These are phyloP conservation scores for Plagodis pulveraria DNA, from an alignment of 2,888 invertebrate species.

Conservation along the genomic window DNA sequence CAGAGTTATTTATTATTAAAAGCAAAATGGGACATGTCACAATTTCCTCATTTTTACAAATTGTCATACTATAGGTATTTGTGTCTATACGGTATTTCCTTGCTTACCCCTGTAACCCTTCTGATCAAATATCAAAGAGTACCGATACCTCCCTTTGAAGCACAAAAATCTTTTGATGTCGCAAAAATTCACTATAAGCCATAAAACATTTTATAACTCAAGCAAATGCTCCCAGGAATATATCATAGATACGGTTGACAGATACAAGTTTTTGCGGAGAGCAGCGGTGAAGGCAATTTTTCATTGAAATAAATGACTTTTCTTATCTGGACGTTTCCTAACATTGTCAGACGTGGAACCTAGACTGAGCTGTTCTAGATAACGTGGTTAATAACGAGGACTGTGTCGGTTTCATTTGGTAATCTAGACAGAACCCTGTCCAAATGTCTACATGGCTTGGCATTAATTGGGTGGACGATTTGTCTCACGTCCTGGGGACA, in stretches of 20 bases:
- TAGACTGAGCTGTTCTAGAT: conserved; percentile 35
- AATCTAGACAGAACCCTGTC: conserved; percentile 3
- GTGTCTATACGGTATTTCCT: conserved; percentile 5
- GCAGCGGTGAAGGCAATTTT: conserved; percentile 54
- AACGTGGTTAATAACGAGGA: conserved; percentile 27
- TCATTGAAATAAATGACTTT: conserved; percentile 63
- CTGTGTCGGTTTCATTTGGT: conserved; percentile 8
- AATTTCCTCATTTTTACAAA: not conserved
- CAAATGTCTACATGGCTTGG: not conserved
- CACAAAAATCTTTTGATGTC: conserved; percentile 29
- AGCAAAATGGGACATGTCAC: not conserved
- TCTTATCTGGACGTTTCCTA: conserved; percentile 55
- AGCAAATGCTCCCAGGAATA: conserved; percentile 44
- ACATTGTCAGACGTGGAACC: conserved; percentile 29
- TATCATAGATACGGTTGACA: conserved; percentile 42
- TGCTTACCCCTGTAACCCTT: conserved; percentile 19
- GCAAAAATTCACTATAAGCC: conserved; percentile 35
- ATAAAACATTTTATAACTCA: conserved; percentile 45
- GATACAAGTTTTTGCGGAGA: conserved; percentile 43
- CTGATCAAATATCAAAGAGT: conserved; percentile 26
- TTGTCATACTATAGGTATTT: conserved; percentile 5
- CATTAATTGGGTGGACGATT: conserved; percentile 1
- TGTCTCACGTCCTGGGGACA: not conserved
- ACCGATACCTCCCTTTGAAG: conserved; percentile 23
- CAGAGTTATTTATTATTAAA: not conserved